Percentiles rank a stretch among this genome's conserved stretches.
These are phyloP conservation scores for Mnemiopsis leidyi DNA, from an alignment of 37 sponge, comb jelly and placozoan species.

Conservation along the genomic window DNA sequence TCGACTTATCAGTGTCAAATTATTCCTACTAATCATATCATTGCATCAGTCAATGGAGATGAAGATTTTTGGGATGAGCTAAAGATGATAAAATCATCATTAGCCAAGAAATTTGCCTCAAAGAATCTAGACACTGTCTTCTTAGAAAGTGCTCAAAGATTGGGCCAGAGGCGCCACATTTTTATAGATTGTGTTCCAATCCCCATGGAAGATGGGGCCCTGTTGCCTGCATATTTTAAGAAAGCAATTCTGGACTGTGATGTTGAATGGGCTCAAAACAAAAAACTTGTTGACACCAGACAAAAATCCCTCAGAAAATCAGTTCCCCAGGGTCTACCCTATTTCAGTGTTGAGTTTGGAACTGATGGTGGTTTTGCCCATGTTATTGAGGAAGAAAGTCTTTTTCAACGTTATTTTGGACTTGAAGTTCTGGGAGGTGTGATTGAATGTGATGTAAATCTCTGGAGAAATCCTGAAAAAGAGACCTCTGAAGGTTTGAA, in stretches of 20 bases:
- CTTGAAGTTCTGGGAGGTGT: conserved; percentile 86
- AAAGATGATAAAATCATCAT: conserved; percentile 72
- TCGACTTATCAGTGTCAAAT: conserved; percentile 80
- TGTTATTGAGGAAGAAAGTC: conserved; percentile 79
- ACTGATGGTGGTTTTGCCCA: conserved; percentile 87
- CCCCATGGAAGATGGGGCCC: conserved; percentile 73
- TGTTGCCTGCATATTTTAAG: conserved; percentile 92
- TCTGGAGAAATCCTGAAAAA: conserved; percentile 82
- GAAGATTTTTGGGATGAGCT: conserved; percentile 90
- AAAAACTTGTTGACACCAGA: conserved; percentile 85
- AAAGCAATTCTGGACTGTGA: conserved; percentile 94
- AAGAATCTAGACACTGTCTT: conserved; percentile 76
- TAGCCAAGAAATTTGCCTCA: conserved; percentile 79
- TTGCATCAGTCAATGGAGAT: conserved; percentile 72
- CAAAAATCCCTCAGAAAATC: conserved; percentile 74
- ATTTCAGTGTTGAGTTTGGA: conserved; percentile 90
- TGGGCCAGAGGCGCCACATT: conserved; percentile 74
- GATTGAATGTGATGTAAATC: conserved; percentile 79
- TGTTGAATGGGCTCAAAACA: conserved; percentile 89
- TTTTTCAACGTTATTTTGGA: conserved; percentile 90
- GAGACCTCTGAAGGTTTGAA: conserved; percentile 74
- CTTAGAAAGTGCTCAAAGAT: conserved; percentile 71
- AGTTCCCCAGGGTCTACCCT: conserved; percentile 83
- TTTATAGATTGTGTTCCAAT: conserved; percentile 89
- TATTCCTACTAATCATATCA: conserved; percentile 74